phyloP scores from a whole-genome alignment of 2,888 invertebrate species.

The Apodemia mormo region DNA sequence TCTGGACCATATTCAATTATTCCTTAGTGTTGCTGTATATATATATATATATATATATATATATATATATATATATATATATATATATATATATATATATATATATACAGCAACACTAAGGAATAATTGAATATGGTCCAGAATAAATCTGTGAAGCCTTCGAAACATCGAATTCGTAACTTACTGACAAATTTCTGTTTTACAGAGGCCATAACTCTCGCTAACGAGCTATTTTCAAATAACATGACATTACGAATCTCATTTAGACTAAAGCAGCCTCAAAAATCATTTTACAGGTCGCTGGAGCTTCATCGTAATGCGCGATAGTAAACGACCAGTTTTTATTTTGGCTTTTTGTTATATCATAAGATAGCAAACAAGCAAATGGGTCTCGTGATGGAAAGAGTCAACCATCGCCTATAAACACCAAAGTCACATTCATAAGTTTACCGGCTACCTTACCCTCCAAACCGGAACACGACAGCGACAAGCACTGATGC shows the following conservation, averaged over 20 bases:
- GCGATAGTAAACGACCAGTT: constrained; percentile 8
- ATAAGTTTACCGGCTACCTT: no score
- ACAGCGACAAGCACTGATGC: no score
- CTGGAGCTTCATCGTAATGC: not conserved
- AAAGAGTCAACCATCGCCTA: no score
- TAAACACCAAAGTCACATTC: no score
- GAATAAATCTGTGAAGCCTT: not conserved
- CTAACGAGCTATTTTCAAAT: constrained; percentile 22
- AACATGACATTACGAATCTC: constrained; percentile 20
- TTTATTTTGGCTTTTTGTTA: not conserved
- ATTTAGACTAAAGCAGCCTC: constrained; percentile 18
- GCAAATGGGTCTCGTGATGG: no score
- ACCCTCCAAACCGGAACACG: no score
- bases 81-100: no score
- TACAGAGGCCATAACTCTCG: constrained; percentile 24
- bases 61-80: no score
- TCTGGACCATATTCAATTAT: not conserved
- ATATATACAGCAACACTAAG: no score
- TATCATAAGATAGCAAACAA: no score
- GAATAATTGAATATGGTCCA: not conserved
- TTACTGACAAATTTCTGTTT: constrained; percentile 27
- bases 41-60: no score
- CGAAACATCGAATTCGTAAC: constrained; percentile 16
- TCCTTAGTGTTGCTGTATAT: no score
- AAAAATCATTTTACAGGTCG: constrained; percentile 16